phyloP scores from a whole-genome alignment of 2,797 vertebrate genomes.

The Falco columbarius region DNA sequence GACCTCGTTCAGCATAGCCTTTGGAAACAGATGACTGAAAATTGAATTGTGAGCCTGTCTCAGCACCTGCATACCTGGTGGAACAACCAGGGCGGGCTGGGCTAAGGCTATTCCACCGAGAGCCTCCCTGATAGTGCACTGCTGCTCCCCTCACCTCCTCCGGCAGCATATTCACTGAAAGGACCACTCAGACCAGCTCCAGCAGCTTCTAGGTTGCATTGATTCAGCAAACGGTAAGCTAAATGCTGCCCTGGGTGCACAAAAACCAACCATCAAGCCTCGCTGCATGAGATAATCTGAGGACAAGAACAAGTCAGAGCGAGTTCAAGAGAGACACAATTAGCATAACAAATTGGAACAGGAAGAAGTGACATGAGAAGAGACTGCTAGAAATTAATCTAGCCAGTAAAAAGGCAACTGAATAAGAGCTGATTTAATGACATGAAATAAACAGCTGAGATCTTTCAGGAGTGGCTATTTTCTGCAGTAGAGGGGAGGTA shows the following conservation, averaged over 20 bases:
- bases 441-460: neutral
- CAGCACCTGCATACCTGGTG: neutral
- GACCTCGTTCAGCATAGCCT: neutral
- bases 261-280: neutral
- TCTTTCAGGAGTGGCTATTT: neutral
- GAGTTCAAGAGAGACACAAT: neutral
- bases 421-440: neutral
- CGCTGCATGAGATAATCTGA: neutral
- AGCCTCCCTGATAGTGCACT: neutral
- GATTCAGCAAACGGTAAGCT: neutral
- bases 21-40: too few relatives aligned
- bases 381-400: neutral
- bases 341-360: neutral
- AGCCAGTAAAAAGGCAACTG: neutral
- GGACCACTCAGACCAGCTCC: neutral
- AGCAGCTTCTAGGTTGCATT: neutral
- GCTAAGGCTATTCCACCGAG: neutral
- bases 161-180: neutral
- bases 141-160: neutral
- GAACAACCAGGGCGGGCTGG: neutral
- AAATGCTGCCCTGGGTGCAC: neutral
- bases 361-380: neutral
- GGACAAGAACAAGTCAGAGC: neutral
- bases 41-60: rapidly evolving
- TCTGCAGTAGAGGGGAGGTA: neutral